Conservation (phyloP, 2,888 invertebrate genomes). For the Cheilosia impressa region DNA sequence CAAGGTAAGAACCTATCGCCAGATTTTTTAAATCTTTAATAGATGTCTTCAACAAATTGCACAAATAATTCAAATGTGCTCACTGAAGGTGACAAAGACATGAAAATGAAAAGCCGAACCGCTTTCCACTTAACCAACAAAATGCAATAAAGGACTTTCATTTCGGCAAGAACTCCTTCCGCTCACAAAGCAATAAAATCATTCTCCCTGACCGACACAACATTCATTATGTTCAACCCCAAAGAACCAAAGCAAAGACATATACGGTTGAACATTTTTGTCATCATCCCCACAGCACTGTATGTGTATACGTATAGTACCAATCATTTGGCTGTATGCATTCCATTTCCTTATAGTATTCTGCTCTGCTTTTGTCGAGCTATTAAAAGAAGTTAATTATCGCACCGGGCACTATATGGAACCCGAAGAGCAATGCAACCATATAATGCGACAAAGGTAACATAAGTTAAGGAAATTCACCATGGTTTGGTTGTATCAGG, state of each 20-base stretch:
- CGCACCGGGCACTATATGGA: slow-evolving; percentile 20
- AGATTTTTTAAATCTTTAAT: too few species aligned
- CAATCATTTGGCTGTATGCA: background rate
- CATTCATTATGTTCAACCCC: background rate
- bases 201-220: background rate
- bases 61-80: too few species aligned
- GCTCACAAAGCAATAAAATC: slow-evolving; percentile 9
- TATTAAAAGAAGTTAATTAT: slow-evolving; percentile 41
- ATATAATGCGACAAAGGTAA: slow-evolving; percentile 35
- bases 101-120: background rate
- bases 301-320: too few species aligned
- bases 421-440: slow-evolving; percentile 12
- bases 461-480: slow-evolving; percentile 23
- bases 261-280: background rate
- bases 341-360: background rate
- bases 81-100: background rate
- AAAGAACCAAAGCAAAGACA: background rate
- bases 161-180: background rate
- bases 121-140: background rate
- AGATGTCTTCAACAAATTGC: too few species aligned
- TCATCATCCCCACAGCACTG: background rate
- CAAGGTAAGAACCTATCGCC: too few species aligned
- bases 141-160: slow-evolving; percentile 8
- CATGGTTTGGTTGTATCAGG: slow-evolving; percentile 17
- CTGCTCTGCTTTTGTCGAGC: slow-evolving; percentile 1